Percentiles rank a stretch among this genome's conserved stretches.
These are phyloP conservation scores for Dryobota labecula DNA, from an alignment of 2,888 invertebrate species.

Conservation along the genomic window DNA sequence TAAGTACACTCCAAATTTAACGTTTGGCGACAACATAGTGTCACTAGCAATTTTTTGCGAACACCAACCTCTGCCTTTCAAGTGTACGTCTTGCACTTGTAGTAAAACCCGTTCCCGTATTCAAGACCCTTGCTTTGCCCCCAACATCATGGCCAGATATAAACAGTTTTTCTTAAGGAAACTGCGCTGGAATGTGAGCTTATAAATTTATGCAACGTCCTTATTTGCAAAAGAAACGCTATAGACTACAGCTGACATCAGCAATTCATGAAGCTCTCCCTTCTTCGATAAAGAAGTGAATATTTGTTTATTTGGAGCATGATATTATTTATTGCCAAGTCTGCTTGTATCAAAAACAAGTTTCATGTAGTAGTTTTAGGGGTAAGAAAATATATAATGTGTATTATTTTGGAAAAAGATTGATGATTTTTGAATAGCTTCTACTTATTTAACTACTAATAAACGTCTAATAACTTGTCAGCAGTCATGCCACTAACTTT, in stretches of 20 bases:
- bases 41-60: conserved; percentile 35
- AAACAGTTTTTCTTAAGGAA: conserved; percentile 71
- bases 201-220: conserved; percentile 80
- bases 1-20: conserved; percentile 55
- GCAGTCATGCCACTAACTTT: conserved; percentile 10
- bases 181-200: conserved; percentile 67
- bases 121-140: conserved; percentile 67
- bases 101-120: conserved; percentile 68
- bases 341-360: conserved; percentile 64
- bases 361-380: conserved; percentile 35
- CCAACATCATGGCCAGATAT: conserved; percentile 63
- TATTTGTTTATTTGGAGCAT: conserved; percentile 74
- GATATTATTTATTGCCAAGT: conserved; percentile 74
- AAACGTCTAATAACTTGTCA: conserved; percentile 29
- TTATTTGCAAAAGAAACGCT: conserved; percentile 79
- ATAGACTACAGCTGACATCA: conserved; percentile 81
- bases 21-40: conserved; percentile 37
- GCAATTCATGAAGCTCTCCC: conserved; percentile 82
- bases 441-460: conserved; percentile 15
- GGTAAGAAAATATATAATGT: neutral
- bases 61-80: conserved; percentile 26
- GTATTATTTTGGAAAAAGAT: conserved; percentile 19
- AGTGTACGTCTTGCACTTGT: conserved; percentile 44
- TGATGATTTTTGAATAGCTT: conserved; percentile 11
- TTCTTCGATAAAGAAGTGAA: conserved; percentile 71